Conservation (phyloP, 2,113 vertebrate genomes). For the Hystrix brachyura region DNA sequence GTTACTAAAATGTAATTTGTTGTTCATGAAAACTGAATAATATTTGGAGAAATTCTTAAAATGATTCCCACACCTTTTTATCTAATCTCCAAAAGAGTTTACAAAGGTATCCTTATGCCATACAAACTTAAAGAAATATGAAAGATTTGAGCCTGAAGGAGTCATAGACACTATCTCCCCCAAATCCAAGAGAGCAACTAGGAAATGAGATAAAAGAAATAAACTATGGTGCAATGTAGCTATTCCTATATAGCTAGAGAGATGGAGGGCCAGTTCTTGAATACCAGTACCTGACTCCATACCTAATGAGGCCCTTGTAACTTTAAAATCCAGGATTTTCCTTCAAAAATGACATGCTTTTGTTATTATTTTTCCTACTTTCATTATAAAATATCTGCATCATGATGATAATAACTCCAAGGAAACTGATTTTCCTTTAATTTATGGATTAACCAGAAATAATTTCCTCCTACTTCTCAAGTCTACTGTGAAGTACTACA, state of each 20-base stretch:
- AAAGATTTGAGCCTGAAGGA: neutral
- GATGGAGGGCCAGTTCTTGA: neutral
- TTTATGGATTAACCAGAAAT: slow-evolving; percentile 20
- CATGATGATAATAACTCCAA: neutral
- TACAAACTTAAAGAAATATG: neutral
- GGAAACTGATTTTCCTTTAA: slow-evolving; percentile 47
- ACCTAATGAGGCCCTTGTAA: neutral
- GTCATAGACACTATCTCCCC: neutral
- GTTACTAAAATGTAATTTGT: neutral
- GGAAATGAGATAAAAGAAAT: neutral
- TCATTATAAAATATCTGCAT: neutral
- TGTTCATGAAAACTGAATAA: neutral
- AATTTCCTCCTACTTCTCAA: slow-evolving; percentile 51
- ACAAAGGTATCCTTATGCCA: neutral
- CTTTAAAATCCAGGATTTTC: neutral
- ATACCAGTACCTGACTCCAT: neutral
- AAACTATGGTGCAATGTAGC: neutral
- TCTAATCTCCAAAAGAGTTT: neutral
- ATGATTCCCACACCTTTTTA: neutral
- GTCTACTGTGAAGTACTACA: slow-evolving; percentile 62
- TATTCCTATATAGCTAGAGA: neutral
- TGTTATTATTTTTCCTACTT: neutral
- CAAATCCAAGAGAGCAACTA: neutral
- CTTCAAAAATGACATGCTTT: neutral
- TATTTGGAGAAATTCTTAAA: neutral